A percentile compares a stretch with the other conserved stretches of the same genome.
These are phyloP conservation scores for Aplodontia rufa DNA, from an alignment of 2,113 vertebrate species.

Conservation along the genomic window DNA sequence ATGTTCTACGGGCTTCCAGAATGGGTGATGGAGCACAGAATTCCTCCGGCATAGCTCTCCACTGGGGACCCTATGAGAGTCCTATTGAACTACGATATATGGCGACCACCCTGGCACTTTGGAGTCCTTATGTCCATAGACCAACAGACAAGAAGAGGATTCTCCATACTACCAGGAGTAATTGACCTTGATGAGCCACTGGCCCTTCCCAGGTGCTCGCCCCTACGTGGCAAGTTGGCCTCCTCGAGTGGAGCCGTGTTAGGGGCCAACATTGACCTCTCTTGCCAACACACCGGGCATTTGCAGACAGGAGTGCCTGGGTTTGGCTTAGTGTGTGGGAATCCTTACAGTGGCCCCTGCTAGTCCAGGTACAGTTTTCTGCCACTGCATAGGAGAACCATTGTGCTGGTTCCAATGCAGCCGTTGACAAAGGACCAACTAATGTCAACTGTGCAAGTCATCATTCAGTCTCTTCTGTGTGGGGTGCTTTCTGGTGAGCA, in stretches of 20 bases:
- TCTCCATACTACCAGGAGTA: background rate
- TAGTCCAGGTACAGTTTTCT: background rate
- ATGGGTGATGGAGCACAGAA: background rate
- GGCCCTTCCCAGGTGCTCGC: background rate
- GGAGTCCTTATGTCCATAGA: too few relatives aligned
- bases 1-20: background rate
- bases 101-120: background rate
- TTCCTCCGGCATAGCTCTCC: background rate
- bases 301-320: background rate
- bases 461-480: too few relatives aligned
- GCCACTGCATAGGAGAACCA: background rate
- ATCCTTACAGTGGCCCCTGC: background rate
- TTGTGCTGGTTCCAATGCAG: background rate
- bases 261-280: background rate
- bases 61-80: background rate
- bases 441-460: background rate
- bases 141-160: background rate
- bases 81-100: background rate
- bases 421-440: background rate
- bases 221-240: background rate
- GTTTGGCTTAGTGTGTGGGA: too few relatives aligned
- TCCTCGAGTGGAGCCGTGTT: background rate
- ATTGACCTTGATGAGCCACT: background rate
- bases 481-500: background rate
- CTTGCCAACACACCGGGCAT: background rate